A percentile compares a stretch with the other conserved stretches of the same genome.
Evolutionary conservation across 2,888 invertebrate species (phyloP).

Genomic region (Crematogaster levior): DNA sequence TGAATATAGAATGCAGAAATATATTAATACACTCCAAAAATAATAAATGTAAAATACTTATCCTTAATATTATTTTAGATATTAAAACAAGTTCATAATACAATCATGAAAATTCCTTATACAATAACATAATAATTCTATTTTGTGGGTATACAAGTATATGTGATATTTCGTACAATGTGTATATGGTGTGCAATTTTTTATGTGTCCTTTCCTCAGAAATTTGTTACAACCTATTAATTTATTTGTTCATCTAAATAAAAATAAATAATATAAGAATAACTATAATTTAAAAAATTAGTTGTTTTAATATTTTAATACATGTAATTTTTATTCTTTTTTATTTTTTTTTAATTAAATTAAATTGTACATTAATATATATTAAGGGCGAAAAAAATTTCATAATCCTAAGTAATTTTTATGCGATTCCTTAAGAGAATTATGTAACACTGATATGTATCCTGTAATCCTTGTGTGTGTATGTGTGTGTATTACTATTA

Average conservation of each 20-base stretch:
- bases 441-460: too few species aligned
- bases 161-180: too few species aligned
- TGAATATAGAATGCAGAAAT: slow-evolving; percentile 77
- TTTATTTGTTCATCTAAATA: not conserved
- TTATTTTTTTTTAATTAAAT: too few species aligned
- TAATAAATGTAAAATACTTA: too few species aligned
- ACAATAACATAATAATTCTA: not conserved
- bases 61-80: not conserved
- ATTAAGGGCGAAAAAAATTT: not conserved
- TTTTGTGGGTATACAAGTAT: too few species aligned
- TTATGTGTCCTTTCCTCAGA: not conserved
- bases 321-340: not conserved
- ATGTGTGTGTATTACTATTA: too few species aligned
- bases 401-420: too few species aligned
- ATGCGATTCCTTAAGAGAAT: too few species aligned
- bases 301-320: too few species aligned
- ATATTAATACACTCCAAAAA: slow-evolving; percentile 5
- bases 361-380: not conserved
- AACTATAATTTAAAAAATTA: too few species aligned
- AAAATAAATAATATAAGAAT: too few species aligned
- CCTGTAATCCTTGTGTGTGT: too few species aligned
- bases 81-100: not conserved
- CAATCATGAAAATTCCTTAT: not conserved
- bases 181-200: not conserved
- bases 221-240: not conserved